Evolutionary conservation across 1,140 invertebrate genomes (phyloP).

Genomic region (Pachypsylla venusta): DNA sequence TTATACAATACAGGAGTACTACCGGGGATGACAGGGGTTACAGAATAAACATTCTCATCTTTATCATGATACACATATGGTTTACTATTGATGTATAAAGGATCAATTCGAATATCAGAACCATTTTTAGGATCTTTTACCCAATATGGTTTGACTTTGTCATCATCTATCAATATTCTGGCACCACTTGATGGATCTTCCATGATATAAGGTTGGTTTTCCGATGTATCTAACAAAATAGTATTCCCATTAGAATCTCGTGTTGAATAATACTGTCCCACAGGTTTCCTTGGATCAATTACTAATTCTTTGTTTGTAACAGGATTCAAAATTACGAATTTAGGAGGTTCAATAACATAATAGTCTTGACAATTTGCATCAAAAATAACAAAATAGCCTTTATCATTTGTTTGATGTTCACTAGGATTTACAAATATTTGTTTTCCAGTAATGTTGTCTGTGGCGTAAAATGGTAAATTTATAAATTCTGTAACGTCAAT

Average conservation of each 20-base stretch:
- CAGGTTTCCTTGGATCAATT: conserved; percentile 2
- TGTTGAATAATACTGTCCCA: not conserved
- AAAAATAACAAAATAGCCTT: not conserved
- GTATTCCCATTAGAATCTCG: not conserved
- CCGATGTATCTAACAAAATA: not conserved
- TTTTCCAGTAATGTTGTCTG: not conserved
- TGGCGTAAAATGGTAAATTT: not conserved
- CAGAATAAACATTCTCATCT: not conserved
- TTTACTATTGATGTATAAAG: not conserved
- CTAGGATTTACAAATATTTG: not conserved
- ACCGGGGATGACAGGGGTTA: not conserved
- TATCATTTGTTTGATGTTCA: not conserved
- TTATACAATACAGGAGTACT: not conserved
- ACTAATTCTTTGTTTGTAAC: not conserved
- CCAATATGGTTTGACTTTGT: not conserved
- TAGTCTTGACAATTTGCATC: not conserved
- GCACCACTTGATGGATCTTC: not conserved
- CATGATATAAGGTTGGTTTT: not conserved
- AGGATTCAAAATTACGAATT: not conserved
- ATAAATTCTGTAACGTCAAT: too few relatives aligned
- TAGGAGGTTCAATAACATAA: conserved; percentile 1
- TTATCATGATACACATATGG: not conserved
- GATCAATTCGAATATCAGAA: not conserved
- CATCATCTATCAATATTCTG: not conserved
- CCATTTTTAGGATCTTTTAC: not conserved